Percentiles rank a stretch among this genome's conserved stretches.
Evolutionary conservation across 2,113 vertebrate genomes (phyloP).

Genomic region (Sinocyclocheilus maitianheensis): DNA sequence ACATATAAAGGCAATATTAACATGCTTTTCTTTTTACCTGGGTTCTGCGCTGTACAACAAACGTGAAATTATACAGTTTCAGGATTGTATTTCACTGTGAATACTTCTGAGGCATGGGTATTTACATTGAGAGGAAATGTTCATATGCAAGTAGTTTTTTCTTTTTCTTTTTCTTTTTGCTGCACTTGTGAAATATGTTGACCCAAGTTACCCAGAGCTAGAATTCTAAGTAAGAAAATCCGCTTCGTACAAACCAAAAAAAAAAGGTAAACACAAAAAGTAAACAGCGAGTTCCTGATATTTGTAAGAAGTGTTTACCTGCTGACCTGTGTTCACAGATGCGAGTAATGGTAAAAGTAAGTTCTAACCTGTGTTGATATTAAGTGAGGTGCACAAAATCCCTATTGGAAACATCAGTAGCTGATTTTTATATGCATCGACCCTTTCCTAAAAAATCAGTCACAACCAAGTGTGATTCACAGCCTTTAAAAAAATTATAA

Average conservation of each 20-base stretch:
- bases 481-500: conserved; percentile 65
- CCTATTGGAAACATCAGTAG: conserved; percentile 59
- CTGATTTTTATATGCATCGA: conserved; percentile 56
- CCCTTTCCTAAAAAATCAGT: conserved; percentile 26
- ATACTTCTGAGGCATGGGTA: conserved; percentile 46
- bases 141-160: not conserved
- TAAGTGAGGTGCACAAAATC: conserved; percentile 46
- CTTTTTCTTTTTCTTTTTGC: conserved; percentile 18
- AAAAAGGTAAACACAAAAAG: conserved; percentile 49
- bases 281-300: conserved; percentile 58
- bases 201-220: conserved; percentile 30
- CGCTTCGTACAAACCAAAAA: conserved; percentile 1
- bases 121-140: conserved; percentile 47
- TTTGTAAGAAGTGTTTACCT: conserved; percentile 52
- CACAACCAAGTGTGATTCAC: conserved; percentile 67
- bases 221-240: conserved; percentile 35
- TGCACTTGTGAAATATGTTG: conserved; percentile 51
- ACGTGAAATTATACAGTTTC: conserved; percentile 31
- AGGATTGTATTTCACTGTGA: conserved; percentile 43
- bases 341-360: conserved; percentile 46
- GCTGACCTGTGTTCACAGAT: conserved; percentile 52
- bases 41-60: conserved; percentile 24
- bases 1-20: conserved; percentile 42
- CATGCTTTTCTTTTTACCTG: conserved; percentile 43
- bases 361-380: conserved; percentile 49